Base-by-base conservation (phyloP, 1,140 invertebrate genomes). In the Drosophila tristis region DNA sequence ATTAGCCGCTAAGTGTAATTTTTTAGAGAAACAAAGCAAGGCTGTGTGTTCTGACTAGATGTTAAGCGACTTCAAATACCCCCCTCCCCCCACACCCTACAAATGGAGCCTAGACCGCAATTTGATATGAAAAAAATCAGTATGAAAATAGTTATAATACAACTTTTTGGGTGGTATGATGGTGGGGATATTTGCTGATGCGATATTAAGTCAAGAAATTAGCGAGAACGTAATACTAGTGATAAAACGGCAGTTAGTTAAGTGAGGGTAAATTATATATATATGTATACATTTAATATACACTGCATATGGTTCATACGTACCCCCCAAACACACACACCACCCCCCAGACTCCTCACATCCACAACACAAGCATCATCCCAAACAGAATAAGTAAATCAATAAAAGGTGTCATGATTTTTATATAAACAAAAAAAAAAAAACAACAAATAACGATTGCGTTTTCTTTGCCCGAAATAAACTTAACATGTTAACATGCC, bases 21-120 rank as follows among this genome's bases (percentile, higher is more conserved):
- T 89, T 87, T 70, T 89, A 86, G 78, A 89, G 84, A 90, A 91
- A 91, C 90, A 91, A 91, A 91, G 90, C 90, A 91, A 90, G 90
- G 90, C 90, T 91, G 90, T 91, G 90, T 91, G 76, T 91, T 91
- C 90, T 91, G 84, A 86, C 50, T 87, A 86, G 71, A 77, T 50
- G 39, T 43, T 73, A 87, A 90, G 67, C 51, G 31, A 55, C 63
- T 50, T 64, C 48, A 55, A 74, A 49, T 53, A 0, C 11, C 42
- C 13, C 62, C 31, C 11, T 31, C 57, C 51, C 62, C 35, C 43
- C 48, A n/a, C n/a, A n/a, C 59, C 20, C 20, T 20, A 20, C 20
- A 20, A 20, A 20, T 20, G 20, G 20, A 20, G 20, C 20, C 20
- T 20, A 20, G 20, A 20, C 20, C 20, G 20, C 20, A 50, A 60